These are phyloP conservation scores for Bugulina stolonifera DNA, from an alignment of 2,888 invertebrate genomes.

Conservation along the genomic window DNA sequence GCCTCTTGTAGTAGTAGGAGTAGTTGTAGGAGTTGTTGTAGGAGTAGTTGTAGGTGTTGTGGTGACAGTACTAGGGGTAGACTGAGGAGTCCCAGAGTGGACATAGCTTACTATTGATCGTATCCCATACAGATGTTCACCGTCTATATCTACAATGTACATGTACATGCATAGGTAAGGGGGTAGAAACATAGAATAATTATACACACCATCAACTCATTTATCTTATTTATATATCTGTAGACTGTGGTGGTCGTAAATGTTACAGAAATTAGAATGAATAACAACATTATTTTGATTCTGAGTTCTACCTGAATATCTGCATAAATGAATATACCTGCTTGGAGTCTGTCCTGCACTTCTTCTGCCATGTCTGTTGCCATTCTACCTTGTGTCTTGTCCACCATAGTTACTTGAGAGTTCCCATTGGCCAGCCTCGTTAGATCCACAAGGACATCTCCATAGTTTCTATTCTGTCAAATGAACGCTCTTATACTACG, in stretches of 20 bases:
- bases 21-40: conserved; percentile 16
- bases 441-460: neutral
- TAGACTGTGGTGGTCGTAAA: no score
- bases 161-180: neutral
- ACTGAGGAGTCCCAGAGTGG: neutral
- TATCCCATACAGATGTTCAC: neutral
- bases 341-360: neutral
- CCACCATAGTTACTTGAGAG: neutral
- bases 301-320: neutral
- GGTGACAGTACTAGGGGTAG: neutral
- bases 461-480: conserved; percentile 19
- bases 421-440: conserved; percentile 16
- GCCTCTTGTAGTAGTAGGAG: neutral
- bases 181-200: neutral
- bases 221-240: no score
- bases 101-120: neutral
- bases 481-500: no score
- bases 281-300: no score
- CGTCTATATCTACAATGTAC: neutral
- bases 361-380: neutral
- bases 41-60: neutral
- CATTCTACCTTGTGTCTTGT: neutral
- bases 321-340: neutral
- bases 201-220: neutral
- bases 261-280: no score